These are phyloP conservation scores for Phocoena sinus DNA, from an alignment of 2,113 vertebrate genomes.

Conservation along the genomic window DNA sequence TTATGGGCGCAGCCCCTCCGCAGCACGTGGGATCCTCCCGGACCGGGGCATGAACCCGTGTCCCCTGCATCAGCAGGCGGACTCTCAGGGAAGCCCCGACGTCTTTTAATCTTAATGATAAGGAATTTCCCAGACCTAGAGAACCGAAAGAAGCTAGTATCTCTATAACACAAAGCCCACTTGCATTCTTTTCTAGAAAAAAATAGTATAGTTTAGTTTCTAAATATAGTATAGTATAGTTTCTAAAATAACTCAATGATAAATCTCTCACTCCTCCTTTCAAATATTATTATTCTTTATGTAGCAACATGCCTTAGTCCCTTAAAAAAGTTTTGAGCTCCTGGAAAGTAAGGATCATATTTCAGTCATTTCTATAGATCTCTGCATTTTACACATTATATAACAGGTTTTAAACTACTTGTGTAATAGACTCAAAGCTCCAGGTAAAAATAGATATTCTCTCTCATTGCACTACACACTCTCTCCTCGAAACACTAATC, in stretches of 20 bases:
- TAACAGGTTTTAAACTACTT: background rate
- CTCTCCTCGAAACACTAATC: background rate
- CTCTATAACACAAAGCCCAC: background rate
- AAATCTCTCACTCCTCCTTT: background rate
- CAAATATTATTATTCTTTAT: background rate
- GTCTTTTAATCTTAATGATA: background rate
- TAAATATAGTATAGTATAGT: background rate
- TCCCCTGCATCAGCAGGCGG: too few relatives aligned
- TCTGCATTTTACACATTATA: background rate
- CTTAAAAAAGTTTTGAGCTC: background rate
- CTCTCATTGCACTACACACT: background rate
- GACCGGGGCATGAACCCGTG: too few relatives aligned
- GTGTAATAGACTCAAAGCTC: background rate
- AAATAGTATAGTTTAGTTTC: background rate
- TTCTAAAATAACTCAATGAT: background rate
- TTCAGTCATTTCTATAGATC: background rate
- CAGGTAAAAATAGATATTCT: background rate
- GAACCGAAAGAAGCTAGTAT: background rate
- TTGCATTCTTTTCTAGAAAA: background rate
- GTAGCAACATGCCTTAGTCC: background rate
- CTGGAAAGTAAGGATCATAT: background rate
- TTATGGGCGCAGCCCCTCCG: rapidly evolving
- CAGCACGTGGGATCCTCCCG: rapidly evolving
- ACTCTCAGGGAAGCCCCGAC: too few relatives aligned
- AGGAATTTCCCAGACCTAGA: background rate